These are phyloP conservation scores for Amyelois transitella DNA, from an alignment of 1,140 invertebrate genomes.

Conservation along the genomic window DNA sequence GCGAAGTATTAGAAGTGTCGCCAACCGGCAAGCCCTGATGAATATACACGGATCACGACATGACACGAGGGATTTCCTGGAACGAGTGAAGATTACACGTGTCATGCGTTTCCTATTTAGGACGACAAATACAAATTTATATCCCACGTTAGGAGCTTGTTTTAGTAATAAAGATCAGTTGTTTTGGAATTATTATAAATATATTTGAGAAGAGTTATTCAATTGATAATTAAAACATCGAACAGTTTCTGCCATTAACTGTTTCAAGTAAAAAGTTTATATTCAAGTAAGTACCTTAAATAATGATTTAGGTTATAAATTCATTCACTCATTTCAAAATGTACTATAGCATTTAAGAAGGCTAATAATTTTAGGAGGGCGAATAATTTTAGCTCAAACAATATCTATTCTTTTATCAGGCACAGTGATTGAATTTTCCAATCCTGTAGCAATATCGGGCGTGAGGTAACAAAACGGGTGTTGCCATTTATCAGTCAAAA, in stretches of 20 bases:
- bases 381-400: neutral
- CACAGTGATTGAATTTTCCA: constrained; percentile 1
- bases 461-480: constrained; percentile 11
- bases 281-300: too few species aligned
- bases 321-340: too few species aligned
- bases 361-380: neutral
- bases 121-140: neutral
- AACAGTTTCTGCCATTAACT: too few species aligned
- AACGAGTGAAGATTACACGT: neutral
- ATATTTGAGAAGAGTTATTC: too few species aligned
- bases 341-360: too few species aligned
- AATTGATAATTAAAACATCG: too few species aligned
- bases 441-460: neutral
- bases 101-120: neutral
- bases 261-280: too few species aligned
- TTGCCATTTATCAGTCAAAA: constrained; percentile 24
- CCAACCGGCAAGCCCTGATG: neutral
- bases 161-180: too few species aligned
- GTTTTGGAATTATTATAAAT: too few species aligned
- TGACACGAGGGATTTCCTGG: neutral
- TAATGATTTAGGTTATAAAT: too few species aligned
- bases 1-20: neutral
- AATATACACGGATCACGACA: neutral
- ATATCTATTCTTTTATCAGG: neutral
- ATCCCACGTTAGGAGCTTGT: too few species aligned